phyloP scores from a whole-genome alignment of 2,113 vertebrate genomes.

The Spea bombifrons region DNA sequence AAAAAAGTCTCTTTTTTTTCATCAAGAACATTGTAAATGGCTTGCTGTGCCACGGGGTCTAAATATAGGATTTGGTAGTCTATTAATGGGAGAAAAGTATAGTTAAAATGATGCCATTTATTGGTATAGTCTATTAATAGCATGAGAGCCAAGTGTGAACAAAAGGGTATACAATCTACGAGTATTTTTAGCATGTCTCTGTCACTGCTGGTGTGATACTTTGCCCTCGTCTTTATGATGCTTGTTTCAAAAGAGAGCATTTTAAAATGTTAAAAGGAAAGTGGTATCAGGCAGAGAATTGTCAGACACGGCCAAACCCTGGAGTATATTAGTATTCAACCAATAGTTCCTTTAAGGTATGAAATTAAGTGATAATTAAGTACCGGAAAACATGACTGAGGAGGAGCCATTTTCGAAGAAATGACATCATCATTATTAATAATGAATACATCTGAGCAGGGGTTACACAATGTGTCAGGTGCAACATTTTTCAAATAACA shows the following conservation, averaged over 20 bases:
- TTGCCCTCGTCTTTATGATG: neutral
- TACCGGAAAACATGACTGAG: no score
- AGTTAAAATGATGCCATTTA: no score
- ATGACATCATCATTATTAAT: no score
- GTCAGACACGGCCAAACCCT: neutral
- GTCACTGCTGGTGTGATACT: neutral
- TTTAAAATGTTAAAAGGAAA: neutral
- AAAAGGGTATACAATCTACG: neutral
- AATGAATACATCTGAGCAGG: no score
- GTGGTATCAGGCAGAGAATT: neutral
- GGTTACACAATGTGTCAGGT: no score
- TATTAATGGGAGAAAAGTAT: neutral
- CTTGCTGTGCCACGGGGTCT: neutral
- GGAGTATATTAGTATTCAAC: no score
- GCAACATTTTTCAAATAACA: no score
- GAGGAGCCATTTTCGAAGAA: no score
- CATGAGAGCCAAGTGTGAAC: neutral
- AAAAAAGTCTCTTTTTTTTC: neutral
- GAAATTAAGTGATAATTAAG: no score
- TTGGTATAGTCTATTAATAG: constrained; percentile 11
- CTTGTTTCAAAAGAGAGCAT: neutral
- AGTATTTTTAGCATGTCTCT: constrained; percentile 6
- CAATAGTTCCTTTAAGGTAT: no score
- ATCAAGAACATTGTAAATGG: neutral
- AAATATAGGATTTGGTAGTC: constrained; percentile 5